phyloP scores from a whole-genome alignment of 1,140 invertebrate genomes.

The Anoplophora glabripennis region DNA sequence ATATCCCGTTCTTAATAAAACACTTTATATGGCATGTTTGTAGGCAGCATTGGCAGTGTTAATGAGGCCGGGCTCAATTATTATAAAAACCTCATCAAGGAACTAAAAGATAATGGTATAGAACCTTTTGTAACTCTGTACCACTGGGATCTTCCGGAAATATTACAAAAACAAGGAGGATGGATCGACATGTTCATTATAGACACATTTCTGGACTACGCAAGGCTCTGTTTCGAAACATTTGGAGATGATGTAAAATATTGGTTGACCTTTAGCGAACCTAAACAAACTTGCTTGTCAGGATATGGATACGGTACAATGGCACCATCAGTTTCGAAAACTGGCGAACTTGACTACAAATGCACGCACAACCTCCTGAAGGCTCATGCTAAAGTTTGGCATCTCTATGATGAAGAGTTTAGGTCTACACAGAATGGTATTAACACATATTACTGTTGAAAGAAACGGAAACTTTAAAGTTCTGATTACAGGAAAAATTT shows the following conservation, averaged over 20 bases:
- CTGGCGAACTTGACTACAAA: constrained; percentile 32
- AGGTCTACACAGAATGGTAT: constrained; percentile 28
- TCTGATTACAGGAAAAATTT: constrained; percentile 2
- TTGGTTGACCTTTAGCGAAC: constrained; percentile 56
- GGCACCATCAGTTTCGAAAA: constrained; percentile 29
- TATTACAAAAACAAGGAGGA: constrained; percentile 40
- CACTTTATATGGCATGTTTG: background rate
- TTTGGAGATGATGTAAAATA: constrained; percentile 45
- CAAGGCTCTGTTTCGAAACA: constrained; percentile 21
- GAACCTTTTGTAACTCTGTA: constrained; percentile 58
- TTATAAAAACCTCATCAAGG: constrained; percentile 62
- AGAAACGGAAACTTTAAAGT: too few relatives aligned
- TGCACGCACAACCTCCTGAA: constrained; percentile 35
- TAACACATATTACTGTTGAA: too few relatives aligned
- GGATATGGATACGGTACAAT: constrained; percentile 29
- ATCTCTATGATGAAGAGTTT: constrained; percentile 35
- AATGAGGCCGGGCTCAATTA: constrained; percentile 62
- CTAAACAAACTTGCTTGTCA: constrained; percentile 40
- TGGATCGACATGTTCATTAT: constrained; percentile 37
- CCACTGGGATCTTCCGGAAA: constrained; percentile 43
- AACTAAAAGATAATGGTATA: constrained; percentile 57
- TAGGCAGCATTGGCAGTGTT: constrained; percentile 45
- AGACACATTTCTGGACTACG: constrained; percentile 41
- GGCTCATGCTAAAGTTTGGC: constrained; percentile 35
- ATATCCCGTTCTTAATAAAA: too few relatives aligned